These are phyloP conservation scores for Amniataba percoides DNA, from an alignment of 2,797 vertebrate genomes.

Conservation along the genomic window DNA sequence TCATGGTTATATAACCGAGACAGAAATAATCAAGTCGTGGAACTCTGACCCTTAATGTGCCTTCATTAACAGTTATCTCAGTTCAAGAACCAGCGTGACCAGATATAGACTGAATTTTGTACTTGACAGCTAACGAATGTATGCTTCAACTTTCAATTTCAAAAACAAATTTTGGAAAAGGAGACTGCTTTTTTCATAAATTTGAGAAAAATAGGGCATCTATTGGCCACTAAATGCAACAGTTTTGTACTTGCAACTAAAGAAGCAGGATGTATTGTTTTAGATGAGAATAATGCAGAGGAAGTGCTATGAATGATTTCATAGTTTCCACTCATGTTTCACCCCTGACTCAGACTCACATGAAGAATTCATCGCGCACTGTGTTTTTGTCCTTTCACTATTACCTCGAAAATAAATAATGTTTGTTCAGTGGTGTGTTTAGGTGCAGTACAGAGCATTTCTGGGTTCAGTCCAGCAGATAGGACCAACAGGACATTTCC, in stretches of 20 bases:
- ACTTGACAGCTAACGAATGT: not conserved
- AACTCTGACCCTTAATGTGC: constrained; percentile 61
- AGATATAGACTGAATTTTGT: constrained; percentile 17
- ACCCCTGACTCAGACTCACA: constrained; percentile 27
- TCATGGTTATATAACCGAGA: constrained; percentile 69
- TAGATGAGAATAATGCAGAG: not conserved
- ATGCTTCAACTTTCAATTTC: not conserved
- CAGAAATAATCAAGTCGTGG: constrained; percentile 62
- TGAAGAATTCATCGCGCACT: constrained; percentile 11
- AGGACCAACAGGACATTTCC: constrained; percentile 14
- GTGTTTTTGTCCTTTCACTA: not conserved
- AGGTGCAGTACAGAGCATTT: constrained; percentile 19
- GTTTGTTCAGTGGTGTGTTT: constrained; percentile 43
- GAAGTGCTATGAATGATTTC: constrained; percentile 9
- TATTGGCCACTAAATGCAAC: not conserved
- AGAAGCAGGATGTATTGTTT: constrained; percentile 12
- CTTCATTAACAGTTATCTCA: constrained; percentile 56
- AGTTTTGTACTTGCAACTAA: not conserved
- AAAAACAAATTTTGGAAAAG: constrained; percentile 3
- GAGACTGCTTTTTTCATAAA: not conserved
- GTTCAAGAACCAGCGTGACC: constrained; percentile 17
- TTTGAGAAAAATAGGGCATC: not conserved
- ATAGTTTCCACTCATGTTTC: constrained; percentile 22
- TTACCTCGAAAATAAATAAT: constrained; percentile 6
- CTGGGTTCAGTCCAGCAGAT: constrained; percentile 24